These are phyloP conservation scores for Hemitrygon akajei DNA, from an alignment of 2,797 vertebrate genomes.

Conservation along the genomic window DNA sequence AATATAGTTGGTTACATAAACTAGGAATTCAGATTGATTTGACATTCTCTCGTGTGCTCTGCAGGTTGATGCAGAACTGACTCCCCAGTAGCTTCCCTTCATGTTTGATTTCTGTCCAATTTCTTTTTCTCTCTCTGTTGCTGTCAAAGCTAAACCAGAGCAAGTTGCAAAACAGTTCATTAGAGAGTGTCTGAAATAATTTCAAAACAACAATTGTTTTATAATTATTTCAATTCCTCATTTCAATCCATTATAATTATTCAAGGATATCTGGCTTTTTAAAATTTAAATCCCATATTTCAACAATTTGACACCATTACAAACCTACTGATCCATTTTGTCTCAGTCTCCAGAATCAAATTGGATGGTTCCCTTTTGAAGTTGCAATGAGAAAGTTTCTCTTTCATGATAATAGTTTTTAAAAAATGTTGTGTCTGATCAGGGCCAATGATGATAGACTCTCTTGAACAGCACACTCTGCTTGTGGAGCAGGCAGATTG, in stretches of 20 bases:
- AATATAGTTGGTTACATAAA: constrained; percentile 7
- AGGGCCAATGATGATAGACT: background rate
- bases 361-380: constrained; percentile 4
- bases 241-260: background rate
- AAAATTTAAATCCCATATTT: background rate
- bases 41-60: background rate
- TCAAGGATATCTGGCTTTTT: background rate
- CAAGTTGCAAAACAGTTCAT: constrained; percentile 1
- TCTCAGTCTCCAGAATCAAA: background rate
- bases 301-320: background rate
- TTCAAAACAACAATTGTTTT: constrained; percentile 11
- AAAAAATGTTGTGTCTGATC: no score
- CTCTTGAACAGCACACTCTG: background rate
- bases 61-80: constrained; percentile 9
- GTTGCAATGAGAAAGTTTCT: background rate
- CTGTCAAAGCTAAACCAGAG: background rate
- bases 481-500: background rate
- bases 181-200: background rate
- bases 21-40: constrained; percentile 21
- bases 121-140: background rate
- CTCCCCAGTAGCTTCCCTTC: constrained; percentile 31
- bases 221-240: constrained; percentile 17
- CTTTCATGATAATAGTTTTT: background rate
- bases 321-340: constrained; percentile 5
- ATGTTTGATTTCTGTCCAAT: constrained; percentile 25